phyloP scores from a whole-genome alignment of 2,797 vertebrate genomes.

The Catostomus latipinnis region DNA sequence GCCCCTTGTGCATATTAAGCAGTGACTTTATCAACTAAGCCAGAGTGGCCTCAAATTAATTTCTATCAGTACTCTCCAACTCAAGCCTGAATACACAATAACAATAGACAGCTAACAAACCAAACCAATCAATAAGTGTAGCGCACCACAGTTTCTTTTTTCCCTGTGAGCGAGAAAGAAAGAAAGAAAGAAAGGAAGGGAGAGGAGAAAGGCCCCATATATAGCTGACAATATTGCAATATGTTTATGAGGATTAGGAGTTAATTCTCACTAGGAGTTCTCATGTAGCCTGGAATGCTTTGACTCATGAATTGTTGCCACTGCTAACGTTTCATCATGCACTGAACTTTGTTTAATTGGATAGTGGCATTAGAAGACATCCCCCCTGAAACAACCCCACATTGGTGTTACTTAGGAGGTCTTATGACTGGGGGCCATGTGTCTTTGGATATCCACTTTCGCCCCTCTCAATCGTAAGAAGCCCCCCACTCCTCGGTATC shows the following conservation, averaged over 20 bases:
- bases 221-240: constrained; percentile 95
- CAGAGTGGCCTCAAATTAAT: constrained; percentile 62
- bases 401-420: constrained; percentile 78
- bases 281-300: constrained; percentile 97
- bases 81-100: constrained; percentile 73
- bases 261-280: constrained; percentile 83
- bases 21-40: constrained; percentile 56
- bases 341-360: constrained; percentile 92
- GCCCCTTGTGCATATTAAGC: constrained; percentile 59
- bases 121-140: constrained; percentile 73
- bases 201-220: constrained; percentile 82
- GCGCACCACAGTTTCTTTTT: constrained; percentile 68
- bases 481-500: constrained; percentile 52
- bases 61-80: constrained; percentile 58
- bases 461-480: constrained; percentile 78
- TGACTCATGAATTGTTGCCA: constrained; percentile 98
- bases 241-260: constrained; percentile 89
- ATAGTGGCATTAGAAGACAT: constrained; percentile 78
- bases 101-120: constrained; percentile 73
- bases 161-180: constrained; percentile 56
- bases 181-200: constrained; percentile 33
- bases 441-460: constrained; percentile 88
- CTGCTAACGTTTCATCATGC: constrained; percentile 97
- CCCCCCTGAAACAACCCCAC: constrained; percentile 8
- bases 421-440: constrained; percentile 86